A percentile compares a stretch with the other conserved stretches of the same genome.
These are phyloP conservation scores for Xiphophorus couchianus DNA, from an alignment of 2,113 vertebrate genomes.

Conservation along the genomic window DNA sequence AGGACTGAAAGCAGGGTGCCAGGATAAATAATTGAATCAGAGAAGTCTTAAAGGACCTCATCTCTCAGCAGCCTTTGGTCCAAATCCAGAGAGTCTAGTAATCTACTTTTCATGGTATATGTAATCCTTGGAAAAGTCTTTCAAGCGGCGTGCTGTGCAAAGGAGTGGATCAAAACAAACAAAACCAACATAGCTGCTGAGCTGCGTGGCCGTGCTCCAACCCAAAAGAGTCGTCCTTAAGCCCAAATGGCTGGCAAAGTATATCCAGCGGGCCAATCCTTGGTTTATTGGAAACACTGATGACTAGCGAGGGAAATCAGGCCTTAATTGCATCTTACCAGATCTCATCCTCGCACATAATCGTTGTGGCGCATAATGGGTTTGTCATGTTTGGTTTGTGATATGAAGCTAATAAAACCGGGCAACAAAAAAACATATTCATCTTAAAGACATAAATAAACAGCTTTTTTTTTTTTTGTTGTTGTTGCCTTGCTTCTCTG, in stretches of 20 bases:
- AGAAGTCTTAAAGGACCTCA: constrained; percentile 51
- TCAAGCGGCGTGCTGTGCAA: constrained; percentile 56
- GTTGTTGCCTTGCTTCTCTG: neutral
- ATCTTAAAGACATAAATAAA: constrained; percentile 18
- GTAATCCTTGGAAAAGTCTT: constrained; percentile 66
- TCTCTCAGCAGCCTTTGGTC: constrained; percentile 56
- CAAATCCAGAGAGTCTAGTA: constrained; percentile 57
- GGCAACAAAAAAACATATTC: constrained; percentile 2
- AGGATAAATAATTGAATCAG: constrained; percentile 64
- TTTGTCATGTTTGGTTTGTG: constrained; percentile 22
- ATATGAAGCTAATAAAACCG: constrained; percentile 31
- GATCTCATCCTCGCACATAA: constrained; percentile 28
- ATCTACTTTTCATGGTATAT: constrained; percentile 71
- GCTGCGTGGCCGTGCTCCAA: constrained; percentile 57
- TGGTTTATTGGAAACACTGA: constrained; percentile 68
- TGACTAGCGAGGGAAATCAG: constrained; percentile 66
- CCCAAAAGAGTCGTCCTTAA: constrained; percentile 67
- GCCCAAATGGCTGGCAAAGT: constrained; percentile 55
- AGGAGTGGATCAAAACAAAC: constrained; percentile 70
- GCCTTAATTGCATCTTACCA: constrained; percentile 48
- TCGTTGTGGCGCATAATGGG: constrained; percentile 19
- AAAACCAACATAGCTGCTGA: constrained; percentile 63
- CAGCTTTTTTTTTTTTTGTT: constrained; percentile 19
- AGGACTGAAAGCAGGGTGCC: constrained; percentile 46
- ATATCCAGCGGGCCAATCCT: constrained; percentile 57